A percentile compares a stretch with the other conserved stretches of the same genome.
Conservation (phyloP, 2,888 invertebrate genomes). For the Tiphia femorata region DNA sequence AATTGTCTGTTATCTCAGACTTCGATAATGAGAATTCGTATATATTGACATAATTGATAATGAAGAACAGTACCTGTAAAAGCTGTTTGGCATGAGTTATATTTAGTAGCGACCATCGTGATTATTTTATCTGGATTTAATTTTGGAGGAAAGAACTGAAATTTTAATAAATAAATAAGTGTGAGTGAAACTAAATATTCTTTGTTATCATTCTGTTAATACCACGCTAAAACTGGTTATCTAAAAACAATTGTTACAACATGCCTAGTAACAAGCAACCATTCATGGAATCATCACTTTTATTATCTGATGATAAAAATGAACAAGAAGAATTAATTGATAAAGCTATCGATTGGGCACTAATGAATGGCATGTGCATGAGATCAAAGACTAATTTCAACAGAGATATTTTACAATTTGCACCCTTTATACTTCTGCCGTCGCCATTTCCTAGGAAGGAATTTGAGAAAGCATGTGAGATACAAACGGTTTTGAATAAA, state of each 20-base stretch:
- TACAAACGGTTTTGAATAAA: constrained; percentile 71
- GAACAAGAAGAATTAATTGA: constrained; percentile 66
- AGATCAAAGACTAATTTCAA: constrained; percentile 66
- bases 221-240: background rate
- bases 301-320: constrained; percentile 59
- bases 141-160: too few relatives aligned
- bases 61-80: background rate
- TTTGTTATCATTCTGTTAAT: background rate
- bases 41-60: background rate
- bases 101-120: background rate
- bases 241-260: constrained; percentile 11
- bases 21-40: background rate
- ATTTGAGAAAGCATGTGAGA: constrained; percentile 70
- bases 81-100: too few relatives aligned
- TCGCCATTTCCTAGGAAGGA: constrained; percentile 71
- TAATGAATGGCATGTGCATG: constrained; percentile 71
- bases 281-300: constrained; percentile 54
- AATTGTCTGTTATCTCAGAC: background rate
- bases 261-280: constrained; percentile 17
- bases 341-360: constrained; percentile 71
- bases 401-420: constrained; percentile 66
- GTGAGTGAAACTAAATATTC: background rate
- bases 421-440: constrained; percentile 71
- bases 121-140: background rate
- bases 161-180: too few relatives aligned